phyloP scores from a whole-genome alignment of 1,140 invertebrate species.

The Chironomus striatipennis region DNA sequence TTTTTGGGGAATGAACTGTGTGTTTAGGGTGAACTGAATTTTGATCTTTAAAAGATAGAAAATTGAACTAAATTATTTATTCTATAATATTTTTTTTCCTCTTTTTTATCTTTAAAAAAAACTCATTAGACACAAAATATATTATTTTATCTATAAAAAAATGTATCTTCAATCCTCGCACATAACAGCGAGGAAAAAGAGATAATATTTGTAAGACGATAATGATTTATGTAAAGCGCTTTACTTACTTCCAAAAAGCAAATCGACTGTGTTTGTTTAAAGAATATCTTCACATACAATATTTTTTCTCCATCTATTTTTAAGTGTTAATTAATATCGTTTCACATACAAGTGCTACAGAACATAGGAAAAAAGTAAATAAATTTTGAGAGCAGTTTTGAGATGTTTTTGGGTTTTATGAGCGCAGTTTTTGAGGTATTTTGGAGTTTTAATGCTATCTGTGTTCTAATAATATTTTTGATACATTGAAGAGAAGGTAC shows the following conservation, averaged over 20 bases:
- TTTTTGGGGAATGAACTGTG: too few species aligned
- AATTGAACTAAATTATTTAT: too few species aligned
- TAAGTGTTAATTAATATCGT: constrained; percentile 23
- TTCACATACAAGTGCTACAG: neutral
- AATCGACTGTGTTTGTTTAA: constrained; percentile 6
- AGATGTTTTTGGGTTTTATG: too few species aligned
- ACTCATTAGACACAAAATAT: neutral
- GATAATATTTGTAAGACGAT: neutral
- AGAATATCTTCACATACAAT: neutral
- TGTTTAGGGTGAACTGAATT: too few species aligned
- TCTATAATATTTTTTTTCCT: too few species aligned
- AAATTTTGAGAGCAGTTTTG: too few species aligned
- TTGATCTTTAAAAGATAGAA: too few species aligned
- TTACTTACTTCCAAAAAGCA: constrained; percentile 16
- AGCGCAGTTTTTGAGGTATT: too few species aligned
- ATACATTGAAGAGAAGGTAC: too few species aligned
- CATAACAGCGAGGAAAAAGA: neutral
- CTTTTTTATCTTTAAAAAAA: too few species aligned
- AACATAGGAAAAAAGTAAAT: neutral
- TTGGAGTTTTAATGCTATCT: too few species aligned
- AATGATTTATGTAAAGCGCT: constrained; percentile 21
- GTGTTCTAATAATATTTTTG: too few species aligned
- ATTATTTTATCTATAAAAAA: neutral
- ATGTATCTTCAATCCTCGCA: neutral
- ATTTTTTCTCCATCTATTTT: constrained; percentile 10